Percentiles rank a stretch among this genome's conserved stretches.
Conservation (phyloP, 2,797 vertebrate species). For the Spinibarbus caldwelli region DNA sequence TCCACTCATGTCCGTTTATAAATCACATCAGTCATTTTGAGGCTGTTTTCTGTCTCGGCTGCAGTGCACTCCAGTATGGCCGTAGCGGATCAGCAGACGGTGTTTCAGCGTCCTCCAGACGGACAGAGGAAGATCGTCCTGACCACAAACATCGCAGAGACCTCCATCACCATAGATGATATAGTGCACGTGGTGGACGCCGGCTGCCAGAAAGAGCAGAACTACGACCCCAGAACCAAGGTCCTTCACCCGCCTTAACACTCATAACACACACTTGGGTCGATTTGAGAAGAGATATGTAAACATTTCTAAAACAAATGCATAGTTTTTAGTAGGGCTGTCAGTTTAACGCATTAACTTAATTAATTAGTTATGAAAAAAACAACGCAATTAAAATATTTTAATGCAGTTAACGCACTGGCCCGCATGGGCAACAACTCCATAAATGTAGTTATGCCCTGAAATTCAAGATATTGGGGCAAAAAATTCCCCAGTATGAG, state of each 20-base stretch:
- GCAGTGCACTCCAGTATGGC: slow-evolving; percentile 96
- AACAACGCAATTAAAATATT: too few relatives aligned
- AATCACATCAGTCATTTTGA: not conserved
- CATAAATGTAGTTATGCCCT: too few relatives aligned
- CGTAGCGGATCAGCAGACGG: slow-evolving; percentile 91
- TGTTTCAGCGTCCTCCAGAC: slow-evolving; percentile 85
- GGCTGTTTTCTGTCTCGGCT: not conserved
- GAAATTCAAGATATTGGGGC: too few relatives aligned
- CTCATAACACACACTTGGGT: not conserved
- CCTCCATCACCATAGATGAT: slow-evolving; percentile 95
- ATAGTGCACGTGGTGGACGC: slow-evolving; percentile 94
- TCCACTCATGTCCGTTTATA: too few relatives aligned
- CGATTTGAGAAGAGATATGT: too few relatives aligned
- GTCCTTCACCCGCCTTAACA: slow-evolving; percentile 65
- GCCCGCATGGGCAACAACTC: too few relatives aligned
- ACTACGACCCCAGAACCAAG: slow-evolving; percentile 92
- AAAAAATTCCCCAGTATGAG: too few relatives aligned
- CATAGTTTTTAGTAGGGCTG: too few relatives aligned
- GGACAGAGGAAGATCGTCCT: slow-evolving; percentile 91
- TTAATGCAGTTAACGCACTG: too few relatives aligned
- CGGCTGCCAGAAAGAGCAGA: slow-evolving; percentile 92
- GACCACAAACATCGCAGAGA: slow-evolving; percentile 95
- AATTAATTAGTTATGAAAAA: too few relatives aligned
- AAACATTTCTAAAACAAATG: too few relatives aligned
- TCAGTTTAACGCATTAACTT: too few relatives aligned